A percentile compares a stretch with the other conserved stretches of the same genome.
Evolutionary conservation across 2,888 invertebrate genomes (phyloP).

Genomic region (Drosophila cracens): DNA sequence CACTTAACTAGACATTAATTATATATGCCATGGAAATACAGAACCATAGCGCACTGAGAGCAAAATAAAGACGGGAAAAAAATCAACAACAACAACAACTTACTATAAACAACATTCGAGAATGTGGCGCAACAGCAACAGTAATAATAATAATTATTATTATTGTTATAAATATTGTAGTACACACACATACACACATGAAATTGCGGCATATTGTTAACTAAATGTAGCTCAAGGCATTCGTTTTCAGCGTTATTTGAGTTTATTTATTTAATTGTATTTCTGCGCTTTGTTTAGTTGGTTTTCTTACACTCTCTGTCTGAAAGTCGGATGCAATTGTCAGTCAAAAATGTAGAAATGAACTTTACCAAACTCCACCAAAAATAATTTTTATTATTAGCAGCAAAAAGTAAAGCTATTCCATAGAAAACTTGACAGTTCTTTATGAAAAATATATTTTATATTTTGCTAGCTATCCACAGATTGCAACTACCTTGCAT

Average conservation of each 20-base stretch:
- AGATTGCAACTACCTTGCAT: neutral
- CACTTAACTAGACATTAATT: slow-evolving; percentile 78
- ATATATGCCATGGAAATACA: slow-evolving; percentile 47
- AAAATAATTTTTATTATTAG: neutral
- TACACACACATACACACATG: slow-evolving; percentile 17
- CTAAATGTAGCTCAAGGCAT: slow-evolving; percentile 71
- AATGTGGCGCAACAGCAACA: slow-evolving; percentile 23
- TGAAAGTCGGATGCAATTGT: neutral
- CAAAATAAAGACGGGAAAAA: neutral
- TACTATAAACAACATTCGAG: slow-evolving; percentile 2
- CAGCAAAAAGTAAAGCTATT: neutral
- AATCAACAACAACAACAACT: neutral
- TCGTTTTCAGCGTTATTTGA: slow-evolving; percentile 35
- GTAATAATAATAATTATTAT: slow-evolving; percentile 36
- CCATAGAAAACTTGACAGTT: neutral
- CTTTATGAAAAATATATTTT: no score
- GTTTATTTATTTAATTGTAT: slow-evolving; percentile 19
- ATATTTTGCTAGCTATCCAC: no score
- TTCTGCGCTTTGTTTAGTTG: neutral
- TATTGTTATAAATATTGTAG: slow-evolving; percentile 51
- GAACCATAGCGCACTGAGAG: neutral
- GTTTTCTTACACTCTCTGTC: neutral
- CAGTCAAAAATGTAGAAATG: neutral
- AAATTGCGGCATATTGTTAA: slow-evolving; percentile 50
- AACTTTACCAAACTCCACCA: neutral